A percentile compares a stretch with the other conserved stretches of the same genome.
Evolutionary conservation across 1,140 invertebrate genomes (phyloP).

Genomic region (Eriosoma lanigerum): DNA sequence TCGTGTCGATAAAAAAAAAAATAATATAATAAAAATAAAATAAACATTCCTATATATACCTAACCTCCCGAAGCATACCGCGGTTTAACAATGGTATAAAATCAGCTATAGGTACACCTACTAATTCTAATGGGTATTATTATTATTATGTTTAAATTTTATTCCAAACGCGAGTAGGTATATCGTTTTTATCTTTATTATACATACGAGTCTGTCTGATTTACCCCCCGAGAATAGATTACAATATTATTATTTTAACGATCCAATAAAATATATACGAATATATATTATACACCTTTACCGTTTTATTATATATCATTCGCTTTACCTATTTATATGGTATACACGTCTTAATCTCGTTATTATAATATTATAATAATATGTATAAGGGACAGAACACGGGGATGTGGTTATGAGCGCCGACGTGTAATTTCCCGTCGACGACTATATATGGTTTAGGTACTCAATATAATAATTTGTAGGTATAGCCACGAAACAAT

Average conservation of each 20-base stretch:
- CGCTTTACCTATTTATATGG: no score
- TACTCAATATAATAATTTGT: no score
- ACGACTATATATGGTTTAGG: no score
- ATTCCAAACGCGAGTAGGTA: background rate
- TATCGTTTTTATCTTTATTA: background rate
- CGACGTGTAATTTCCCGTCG: background rate
- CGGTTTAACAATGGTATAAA: slow-evolving; percentile 22
- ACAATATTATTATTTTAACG: slow-evolving; percentile 32
- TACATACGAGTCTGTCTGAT: background rate
- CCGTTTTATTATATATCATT: background rate
- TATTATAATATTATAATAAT: no score
- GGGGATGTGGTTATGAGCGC: background rate
- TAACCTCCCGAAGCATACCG: background rate
- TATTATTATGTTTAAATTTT: background rate
- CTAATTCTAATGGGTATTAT: slow-evolving; percentile 12
- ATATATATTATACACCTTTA: background rate
- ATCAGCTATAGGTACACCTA: background rate
- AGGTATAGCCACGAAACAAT: no score
- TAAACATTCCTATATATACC: background rate
- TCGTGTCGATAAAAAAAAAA: slow-evolving; percentile 10
- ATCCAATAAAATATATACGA: slow-evolving; percentile 25
- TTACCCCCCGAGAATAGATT: background rate
- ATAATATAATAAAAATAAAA: background rate
- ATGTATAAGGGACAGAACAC: no score
- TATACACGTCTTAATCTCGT: slow-evolving; percentile 33